These are phyloP conservation scores for Epirrhoe alternata DNA, from an alignment of 2,888 invertebrate genomes.

Conservation along the genomic window DNA sequence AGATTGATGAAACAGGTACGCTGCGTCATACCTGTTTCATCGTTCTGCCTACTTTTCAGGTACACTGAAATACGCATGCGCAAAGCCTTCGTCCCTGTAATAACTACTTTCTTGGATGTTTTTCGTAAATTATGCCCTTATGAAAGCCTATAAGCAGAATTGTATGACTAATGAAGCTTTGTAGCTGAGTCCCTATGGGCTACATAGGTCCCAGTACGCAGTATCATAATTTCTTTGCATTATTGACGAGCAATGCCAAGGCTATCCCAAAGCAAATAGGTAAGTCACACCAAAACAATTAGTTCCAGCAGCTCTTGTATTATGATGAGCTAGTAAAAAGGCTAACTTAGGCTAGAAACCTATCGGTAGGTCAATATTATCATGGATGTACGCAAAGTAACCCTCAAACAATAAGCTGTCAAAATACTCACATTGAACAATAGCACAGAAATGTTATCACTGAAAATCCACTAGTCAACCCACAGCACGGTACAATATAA, in stretches of 20 bases:
- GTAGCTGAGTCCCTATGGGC: not conserved
- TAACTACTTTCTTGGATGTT: constrained; percentile 50
- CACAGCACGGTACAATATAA: constrained; percentile 56
- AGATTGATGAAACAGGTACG: constrained; percentile 55
- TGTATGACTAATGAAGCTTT: not conserved
- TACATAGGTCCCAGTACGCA: not conserved
- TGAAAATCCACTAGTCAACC: constrained; percentile 50
- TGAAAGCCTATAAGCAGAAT: not conserved
- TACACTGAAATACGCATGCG: constrained; percentile 57
- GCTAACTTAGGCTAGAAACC: not conserved
- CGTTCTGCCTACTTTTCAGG: no score
- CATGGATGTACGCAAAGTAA: constrained; percentile 47
- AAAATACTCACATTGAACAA: constrained; percentile 68
- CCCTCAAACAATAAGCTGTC: constrained; percentile 50
- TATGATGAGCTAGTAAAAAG: not conserved
- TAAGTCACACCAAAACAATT: constrained; percentile 24
- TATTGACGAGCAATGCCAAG: constrained; percentile 29
- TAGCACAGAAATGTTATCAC: constrained; percentile 47
- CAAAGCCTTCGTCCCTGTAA: constrained; percentile 49
- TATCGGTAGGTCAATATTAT: constrained; percentile 33
- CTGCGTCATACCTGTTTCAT: no score
- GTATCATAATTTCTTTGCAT: constrained; percentile 1
- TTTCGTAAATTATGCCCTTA: constrained; percentile 29
- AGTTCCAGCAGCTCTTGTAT: not conserved
- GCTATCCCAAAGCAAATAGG: constrained; percentile 7